Conservation (phyloP, 2,797 vertebrate species). For the Poeciliopsis infans region DNA sequence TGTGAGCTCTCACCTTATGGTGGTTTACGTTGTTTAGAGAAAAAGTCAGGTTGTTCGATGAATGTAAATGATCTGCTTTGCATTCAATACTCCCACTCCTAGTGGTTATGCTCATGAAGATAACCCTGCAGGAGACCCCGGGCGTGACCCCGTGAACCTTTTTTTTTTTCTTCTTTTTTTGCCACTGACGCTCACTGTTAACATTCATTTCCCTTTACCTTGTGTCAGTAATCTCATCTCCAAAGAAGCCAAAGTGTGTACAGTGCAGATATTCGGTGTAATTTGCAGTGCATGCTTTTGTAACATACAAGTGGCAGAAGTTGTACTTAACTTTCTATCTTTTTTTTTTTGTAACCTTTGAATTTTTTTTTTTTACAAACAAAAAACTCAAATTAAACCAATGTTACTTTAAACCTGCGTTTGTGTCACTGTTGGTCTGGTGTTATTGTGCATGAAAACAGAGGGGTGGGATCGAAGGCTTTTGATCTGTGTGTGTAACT, state of each 20-base stretch:
- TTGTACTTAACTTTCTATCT: constrained; percentile 9
- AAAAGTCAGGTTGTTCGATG: neutral
- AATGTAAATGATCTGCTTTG: neutral
- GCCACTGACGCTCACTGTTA: constrained; percentile 16
- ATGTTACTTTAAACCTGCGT: neutral
- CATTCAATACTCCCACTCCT: neutral
- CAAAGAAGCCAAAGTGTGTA: constrained; percentile 11
- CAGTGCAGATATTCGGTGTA: neutral
- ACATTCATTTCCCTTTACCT: neutral
- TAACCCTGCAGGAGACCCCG: no score
- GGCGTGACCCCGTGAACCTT: constrained; percentile 13
- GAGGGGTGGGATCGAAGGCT: neutral
- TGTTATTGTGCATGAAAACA: constrained; percentile 7
- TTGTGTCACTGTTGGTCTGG: neutral
- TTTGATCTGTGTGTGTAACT: constrained; percentile 33
- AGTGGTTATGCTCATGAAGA: neutral
- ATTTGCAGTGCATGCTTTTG: neutral
- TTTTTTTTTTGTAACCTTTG: constrained; percentile 3
- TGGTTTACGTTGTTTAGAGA: neutral
- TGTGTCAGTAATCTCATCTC: constrained; percentile 10
- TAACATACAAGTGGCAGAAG: neutral
- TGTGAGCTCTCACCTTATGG: neutral
- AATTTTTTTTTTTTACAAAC: constrained; percentile 27
- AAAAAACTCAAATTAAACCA: constrained; percentile 16
- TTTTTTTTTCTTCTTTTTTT: neutral